Evolutionary conservation across 1,140 invertebrate species (phyloP), one percentile per base, ranked within the genome.

Genomic region (Protaetia brevitarsis): DNA sequence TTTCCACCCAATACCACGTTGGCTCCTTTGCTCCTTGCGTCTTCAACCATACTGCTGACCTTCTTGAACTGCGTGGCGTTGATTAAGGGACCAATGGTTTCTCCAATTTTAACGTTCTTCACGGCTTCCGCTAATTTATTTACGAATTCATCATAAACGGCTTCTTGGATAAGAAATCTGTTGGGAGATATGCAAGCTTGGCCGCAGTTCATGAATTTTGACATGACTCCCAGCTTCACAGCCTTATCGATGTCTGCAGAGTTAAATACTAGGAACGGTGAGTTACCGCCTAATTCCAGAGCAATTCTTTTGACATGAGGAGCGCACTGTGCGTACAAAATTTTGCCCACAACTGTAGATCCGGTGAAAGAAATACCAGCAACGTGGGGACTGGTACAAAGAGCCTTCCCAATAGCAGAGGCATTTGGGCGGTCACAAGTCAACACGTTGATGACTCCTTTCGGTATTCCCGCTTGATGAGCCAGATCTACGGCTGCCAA

Each of bases 201-300:
- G n/a, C 97, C 97, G 76, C 92, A 89, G 78, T 96, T 96, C 68
- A 97, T 86, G 75, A 99, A 99, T 82, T 99, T 99, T 6, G 92
- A 91, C 2, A 85, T 83, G 83, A 99, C 91, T 2, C 93, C 89
- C 19, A 94, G 92, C 68, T 85, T 82, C 10, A 98, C 88, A 30
- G 97, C 96, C 72, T 87, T 83, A 66, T 95, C 87, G 10, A 99
- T 66, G 80, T 99, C 86, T 0, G 97, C 97, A 65, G 89, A 91
- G 66, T 95, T 85, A 77, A 99, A 99, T 19, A 99, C 93, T 72
- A 99, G 96, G 73, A 97, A 98, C 1, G 98, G 95, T 0, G 97
- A 97, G 86, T 99, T 99, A 3, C 98, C 98, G 56, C 98, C 98
- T 10, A 99, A 82, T 80, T 99, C 98, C 36, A 99, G 81, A 34